A percentile compares a stretch with the other conserved stretches of the same genome.
phyloP scores from a whole-genome alignment of 2,888 invertebrate species.

The Leptinotarsa tumamoca region DNA sequence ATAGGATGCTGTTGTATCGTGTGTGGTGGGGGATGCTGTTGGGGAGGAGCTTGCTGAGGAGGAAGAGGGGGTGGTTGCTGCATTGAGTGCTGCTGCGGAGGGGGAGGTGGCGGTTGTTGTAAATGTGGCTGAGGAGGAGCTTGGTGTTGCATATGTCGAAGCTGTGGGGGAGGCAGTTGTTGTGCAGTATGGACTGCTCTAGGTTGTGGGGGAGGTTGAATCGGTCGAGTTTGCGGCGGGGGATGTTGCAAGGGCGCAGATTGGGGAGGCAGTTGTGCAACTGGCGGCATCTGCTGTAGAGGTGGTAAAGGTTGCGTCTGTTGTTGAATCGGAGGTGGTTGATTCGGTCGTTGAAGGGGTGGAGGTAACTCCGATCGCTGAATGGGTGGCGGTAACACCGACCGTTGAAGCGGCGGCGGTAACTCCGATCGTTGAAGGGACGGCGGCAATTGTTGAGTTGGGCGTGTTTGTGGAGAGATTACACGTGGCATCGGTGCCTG shows the following conservation, averaged over 20 bases:
- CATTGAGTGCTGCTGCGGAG: constrained; percentile 46
- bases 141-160: constrained; percentile 22
- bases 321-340: not conserved
- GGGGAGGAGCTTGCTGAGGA: constrained; percentile 38
- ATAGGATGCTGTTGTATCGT: constrained; percentile 21
- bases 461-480: constrained; percentile 26
- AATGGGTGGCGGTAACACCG: constrained; percentile 24
- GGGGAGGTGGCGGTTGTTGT: constrained; percentile 64
- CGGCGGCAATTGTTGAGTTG: constrained; percentile 22
- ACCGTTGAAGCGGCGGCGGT: constrained; percentile 30
- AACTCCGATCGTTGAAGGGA: constrained; percentile 19
- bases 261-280: not conserved
- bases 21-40: constrained; percentile 25
- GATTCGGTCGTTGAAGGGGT: constrained; percentile 3
- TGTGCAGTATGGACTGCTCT: constrained; percentile 19
- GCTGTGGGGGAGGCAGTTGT: constrained; percentile 50
- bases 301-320: constrained; percentile 32
- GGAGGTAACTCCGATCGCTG: constrained; percentile 1
- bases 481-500: constrained; percentile 33
- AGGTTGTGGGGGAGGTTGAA: constrained; percentile 8
- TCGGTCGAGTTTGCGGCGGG: constrained; percentile 1
- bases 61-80: constrained; percentile 39
- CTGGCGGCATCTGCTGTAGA: constrained; percentile 37
- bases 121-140: constrained; percentile 17
- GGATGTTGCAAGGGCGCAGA: constrained; percentile 18